phyloP scores from a whole-genome alignment of 1,140 invertebrate species.

The Acromyrmex heyeri region DNA sequence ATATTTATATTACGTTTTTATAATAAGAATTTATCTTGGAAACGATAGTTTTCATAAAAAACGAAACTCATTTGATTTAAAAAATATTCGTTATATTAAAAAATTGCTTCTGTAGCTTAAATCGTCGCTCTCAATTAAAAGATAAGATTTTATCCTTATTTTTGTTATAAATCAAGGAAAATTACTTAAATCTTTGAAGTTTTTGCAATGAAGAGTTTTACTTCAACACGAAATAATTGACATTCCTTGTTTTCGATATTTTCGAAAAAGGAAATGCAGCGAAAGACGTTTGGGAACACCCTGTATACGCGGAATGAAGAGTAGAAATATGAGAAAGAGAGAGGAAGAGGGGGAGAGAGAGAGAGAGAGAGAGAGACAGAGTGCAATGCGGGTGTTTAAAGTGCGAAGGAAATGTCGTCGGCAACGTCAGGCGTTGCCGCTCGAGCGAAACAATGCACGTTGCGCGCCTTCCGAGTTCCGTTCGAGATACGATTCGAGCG shows the following conservation, averaged over 20 bases:
- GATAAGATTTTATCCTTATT: background rate
- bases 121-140: too few relatives aligned
- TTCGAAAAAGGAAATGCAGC: background rate
- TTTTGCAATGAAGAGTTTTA: slow-evolving; percentile 1
- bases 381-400: slow-evolving; percentile 74
- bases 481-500: slow-evolving; percentile 82
- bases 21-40: background rate
- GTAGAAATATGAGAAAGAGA: background rate
- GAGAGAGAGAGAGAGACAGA: background rate
- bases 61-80: background rate
- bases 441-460: slow-evolving; percentile 81
- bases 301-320: background rate
- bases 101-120: background rate
- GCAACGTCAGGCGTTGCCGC: slow-evolving; percentile 81
- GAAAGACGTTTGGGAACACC: background rate
- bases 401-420: slow-evolving; percentile 84
- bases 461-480: slow-evolving; percentile 78
- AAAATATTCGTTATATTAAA: background rate
- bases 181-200: background rate
- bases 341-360: background rate
- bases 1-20: background rate
- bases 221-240: background rate
- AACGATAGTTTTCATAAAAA: background rate
- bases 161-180: background rate
- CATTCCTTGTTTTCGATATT: background rate